Base-by-base conservation (phyloP, 2,797 vertebrate species). In the Brotula barbata region DNA sequence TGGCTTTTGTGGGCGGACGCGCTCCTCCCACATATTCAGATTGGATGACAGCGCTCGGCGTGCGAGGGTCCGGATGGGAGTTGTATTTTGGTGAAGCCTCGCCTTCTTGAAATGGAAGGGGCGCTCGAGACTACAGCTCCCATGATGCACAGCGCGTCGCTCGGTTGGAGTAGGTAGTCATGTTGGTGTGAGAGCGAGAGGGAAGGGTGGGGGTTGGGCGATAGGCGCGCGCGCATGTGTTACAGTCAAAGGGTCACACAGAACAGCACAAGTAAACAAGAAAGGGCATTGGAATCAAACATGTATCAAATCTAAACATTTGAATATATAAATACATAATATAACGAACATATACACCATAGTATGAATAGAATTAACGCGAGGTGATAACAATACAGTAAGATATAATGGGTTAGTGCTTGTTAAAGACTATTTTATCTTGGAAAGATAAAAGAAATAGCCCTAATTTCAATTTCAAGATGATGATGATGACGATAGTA, bases 21-120 rank as follows among this genome's bases (percentile, higher is more conserved):
- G 88, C 89, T 85, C 91, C 92, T 89, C 92, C 92, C 89, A 90
- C 89, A 80, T 92, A 91, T 92, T 92, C 91, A 91, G 90, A 93
- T 92, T 91, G 90, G 89, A 85, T 78, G 82, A 77, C 63, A 73
- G 80, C 53, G 51, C 77, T 87, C 84, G 67, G 84, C 75, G 73
- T 81, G 85, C 88, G 90, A 87, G 76, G 80, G 88, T 88, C 72
- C 71, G 78, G 73, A 86, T 92, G 92, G 92, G 89, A 90, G 85
- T 89, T 92, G 92, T 93, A 93, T 92, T 90, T 86, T 88, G 74
- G 39, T 22, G 67, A 86, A 36, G 76, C 66, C 68, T 82, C 78
- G 73, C 83, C 85, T 90, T 88, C 85, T 80, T 58, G 51, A 57
- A 40, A 14, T 19, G 17, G 40, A 56, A 68, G 64, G 52, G 68